These are phyloP conservation scores for Chitala chitala DNA, from an alignment of 2,113 vertebrate species.

Conservation along the genomic window DNA sequence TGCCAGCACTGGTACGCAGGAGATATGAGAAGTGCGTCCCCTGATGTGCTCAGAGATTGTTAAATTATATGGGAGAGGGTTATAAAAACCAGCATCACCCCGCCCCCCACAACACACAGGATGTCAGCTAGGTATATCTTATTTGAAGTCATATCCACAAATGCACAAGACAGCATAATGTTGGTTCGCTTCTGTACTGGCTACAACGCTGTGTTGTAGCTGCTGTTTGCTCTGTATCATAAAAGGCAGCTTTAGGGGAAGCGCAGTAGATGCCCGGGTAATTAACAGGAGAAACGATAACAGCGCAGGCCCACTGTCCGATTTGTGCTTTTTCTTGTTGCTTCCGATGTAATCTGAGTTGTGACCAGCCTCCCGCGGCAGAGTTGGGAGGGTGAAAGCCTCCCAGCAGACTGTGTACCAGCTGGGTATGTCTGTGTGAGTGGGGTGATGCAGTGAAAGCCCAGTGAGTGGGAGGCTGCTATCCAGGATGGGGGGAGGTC, in stretches of 20 bases:
- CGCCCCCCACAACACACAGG: too few species aligned
- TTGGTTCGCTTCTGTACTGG: neutral
- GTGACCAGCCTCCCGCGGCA: too few species aligned
- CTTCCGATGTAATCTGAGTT: too few species aligned
- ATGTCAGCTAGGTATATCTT: neutral
- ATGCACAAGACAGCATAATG: neutral
- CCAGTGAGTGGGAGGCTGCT: neutral
- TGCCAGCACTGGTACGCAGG: too few species aligned
- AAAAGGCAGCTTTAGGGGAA: too few species aligned
- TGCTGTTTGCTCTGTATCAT: neutral
- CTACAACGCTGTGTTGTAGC: neutral
- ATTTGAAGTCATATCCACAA: neutral
- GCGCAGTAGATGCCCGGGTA: neutral
- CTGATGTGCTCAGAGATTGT: neutral
- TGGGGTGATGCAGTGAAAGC: neutral
- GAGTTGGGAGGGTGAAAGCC: too few species aligned
- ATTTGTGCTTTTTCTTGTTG: too few species aligned
- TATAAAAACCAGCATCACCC: too few species aligned
- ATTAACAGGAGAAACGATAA: neutral
- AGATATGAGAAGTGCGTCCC: too few species aligned
- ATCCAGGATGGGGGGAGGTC: neutral
- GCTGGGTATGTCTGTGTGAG: too few species aligned
- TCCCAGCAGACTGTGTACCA: too few species aligned
- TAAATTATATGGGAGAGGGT: neutral
- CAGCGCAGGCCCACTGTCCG: too few species aligned